Evolutionary conservation across 2,888 invertebrate genomes (phyloP).

Genomic region (Heliconius ismenius): DNA sequence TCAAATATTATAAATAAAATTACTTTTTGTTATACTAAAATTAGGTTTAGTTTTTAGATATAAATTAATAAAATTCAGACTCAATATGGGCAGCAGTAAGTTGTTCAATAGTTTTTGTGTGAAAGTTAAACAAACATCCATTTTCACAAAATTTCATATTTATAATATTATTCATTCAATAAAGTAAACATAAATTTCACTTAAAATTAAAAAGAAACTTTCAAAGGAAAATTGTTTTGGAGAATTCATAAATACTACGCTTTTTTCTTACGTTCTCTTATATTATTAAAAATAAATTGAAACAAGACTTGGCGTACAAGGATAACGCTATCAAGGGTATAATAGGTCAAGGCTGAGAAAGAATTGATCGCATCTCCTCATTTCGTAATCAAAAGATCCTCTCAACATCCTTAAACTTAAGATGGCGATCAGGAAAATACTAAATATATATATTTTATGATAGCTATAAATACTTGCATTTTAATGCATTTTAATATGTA

Average conservation of each 20-base stretch:
- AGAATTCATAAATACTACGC: too few relatives aligned
- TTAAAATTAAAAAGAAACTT: too few relatives aligned
- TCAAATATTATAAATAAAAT: background rate
- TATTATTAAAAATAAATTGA: background rate
- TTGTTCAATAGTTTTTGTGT: too few relatives aligned
- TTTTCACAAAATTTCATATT: too few relatives aligned
- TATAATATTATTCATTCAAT: too few relatives aligned
- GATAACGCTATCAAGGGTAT: background rate
- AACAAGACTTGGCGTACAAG: background rate
- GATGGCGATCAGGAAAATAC: background rate
- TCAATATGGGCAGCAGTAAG: background rate
- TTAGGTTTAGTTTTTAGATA: too few relatives aligned
- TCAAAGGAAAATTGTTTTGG: too few relatives aligned
- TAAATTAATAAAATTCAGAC: too few relatives aligned
- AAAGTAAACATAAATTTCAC: too few relatives aligned
- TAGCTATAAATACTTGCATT: conserved; percentile 1
- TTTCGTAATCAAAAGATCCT: conserved; percentile 3
- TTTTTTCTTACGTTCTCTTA: background rate
- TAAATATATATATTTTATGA: background rate
- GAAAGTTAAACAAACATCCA: too few relatives aligned
- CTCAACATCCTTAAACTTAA: background rate
- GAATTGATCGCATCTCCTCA: background rate
- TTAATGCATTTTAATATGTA: background rate
- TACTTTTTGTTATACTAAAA: too few relatives aligned
- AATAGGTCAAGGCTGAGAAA: conserved; percentile 3